Conservation (phyloP, 2,888 invertebrate species). For the Keiferia lycopersicella region DNA sequence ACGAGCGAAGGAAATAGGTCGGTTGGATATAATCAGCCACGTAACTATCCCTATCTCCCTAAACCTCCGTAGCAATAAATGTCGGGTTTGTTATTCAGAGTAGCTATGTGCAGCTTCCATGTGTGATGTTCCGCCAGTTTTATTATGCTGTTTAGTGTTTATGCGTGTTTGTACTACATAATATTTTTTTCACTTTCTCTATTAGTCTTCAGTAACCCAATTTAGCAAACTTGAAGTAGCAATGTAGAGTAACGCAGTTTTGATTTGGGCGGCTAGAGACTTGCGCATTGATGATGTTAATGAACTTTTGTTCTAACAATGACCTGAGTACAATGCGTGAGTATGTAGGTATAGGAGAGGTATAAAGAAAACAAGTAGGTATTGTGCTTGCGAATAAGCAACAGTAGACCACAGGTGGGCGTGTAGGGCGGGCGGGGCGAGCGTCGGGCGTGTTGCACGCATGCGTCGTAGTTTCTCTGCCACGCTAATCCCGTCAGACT, state of each 20-base stretch:
- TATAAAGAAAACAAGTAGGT: conserved; percentile 46
- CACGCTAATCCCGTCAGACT: conserved; percentile 39
- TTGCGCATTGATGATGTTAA: conserved; percentile 9
- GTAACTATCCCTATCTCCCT: conserved; percentile 12
- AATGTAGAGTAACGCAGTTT: background rate
- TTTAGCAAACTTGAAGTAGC: conserved; percentile 12
- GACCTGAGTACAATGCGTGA: conserved; percentile 6
- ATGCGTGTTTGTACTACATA: conserved; percentile 29
- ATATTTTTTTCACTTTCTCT: conserved; percentile 20
- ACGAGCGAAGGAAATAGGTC: conserved; percentile 8
- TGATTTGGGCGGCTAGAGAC: conserved; percentile 11
- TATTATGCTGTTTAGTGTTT: conserved; percentile 29
- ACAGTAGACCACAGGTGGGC: conserved; percentile 74
- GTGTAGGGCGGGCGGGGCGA: conserved; percentile 69
- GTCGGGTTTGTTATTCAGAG: conserved; percentile 24
- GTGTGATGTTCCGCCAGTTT: conserved; percentile 33
- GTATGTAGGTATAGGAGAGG: conserved; percentile 14
- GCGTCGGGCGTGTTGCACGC: conserved; percentile 68
- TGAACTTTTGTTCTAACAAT: conserved; percentile 1
- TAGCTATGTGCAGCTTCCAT: conserved; percentile 29
- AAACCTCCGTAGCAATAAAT: conserved; percentile 21
- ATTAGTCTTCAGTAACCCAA: conserved; percentile 14
- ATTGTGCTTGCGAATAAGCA: conserved; percentile 49
- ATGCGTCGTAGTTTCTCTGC: conserved; percentile 62
- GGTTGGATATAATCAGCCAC: conserved; percentile 8